Evolutionary conservation across 2,797 vertebrate species (phyloP).

Genomic region (Neostethus bicornis): DNA sequence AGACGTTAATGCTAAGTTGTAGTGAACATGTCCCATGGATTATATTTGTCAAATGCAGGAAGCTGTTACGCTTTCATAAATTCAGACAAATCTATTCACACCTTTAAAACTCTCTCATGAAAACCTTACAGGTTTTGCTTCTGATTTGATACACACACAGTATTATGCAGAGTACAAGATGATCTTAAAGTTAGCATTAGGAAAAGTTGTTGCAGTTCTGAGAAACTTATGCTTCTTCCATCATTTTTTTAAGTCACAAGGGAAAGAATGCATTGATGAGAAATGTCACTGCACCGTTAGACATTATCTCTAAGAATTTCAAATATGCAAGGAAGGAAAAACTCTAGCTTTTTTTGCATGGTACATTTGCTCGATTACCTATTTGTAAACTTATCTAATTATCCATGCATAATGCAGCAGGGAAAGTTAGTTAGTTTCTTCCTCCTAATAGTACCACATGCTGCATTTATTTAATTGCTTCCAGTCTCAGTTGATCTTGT

Average conservation of each 20-base stretch:
- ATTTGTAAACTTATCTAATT: background rate
- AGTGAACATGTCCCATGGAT: background rate
- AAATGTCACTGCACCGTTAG: slow-evolving; percentile 10
- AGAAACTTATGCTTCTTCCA: slow-evolving; percentile 31
- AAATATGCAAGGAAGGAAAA: slow-evolving; percentile 1
- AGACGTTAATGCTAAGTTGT: background rate
- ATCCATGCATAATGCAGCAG: slow-evolving; percentile 3
- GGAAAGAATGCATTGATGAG: slow-evolving; percentile 10
- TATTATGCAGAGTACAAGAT: slow-evolving; percentile 2
- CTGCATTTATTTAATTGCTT: slow-evolving; percentile 2
- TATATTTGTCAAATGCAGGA: background rate
- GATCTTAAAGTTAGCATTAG: slow-evolving; percentile 22
- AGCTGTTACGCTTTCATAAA: background rate
- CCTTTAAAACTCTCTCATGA: background rate
- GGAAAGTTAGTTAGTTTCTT: slow-evolving; percentile 5
- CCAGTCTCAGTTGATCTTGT: slow-evolving; percentile 1
- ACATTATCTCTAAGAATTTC: slow-evolving; percentile 9
- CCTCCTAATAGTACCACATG: slow-evolving; percentile 2
- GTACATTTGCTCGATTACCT: slow-evolving; percentile 2
- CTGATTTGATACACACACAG: background rate
- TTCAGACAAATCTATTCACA: slow-evolving; percentile 9
- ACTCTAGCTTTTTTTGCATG: background rate
- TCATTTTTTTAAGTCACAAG: slow-evolving; percentile 8
- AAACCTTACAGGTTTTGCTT: slow-evolving; percentile 11
- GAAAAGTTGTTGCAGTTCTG: slow-evolving; percentile 8